A percentile compares a stretch with the other conserved stretches of the same genome.
phyloP scores from a whole-genome alignment of 2,888 invertebrate genomes.

The Brassicogethes aeneus region DNA sequence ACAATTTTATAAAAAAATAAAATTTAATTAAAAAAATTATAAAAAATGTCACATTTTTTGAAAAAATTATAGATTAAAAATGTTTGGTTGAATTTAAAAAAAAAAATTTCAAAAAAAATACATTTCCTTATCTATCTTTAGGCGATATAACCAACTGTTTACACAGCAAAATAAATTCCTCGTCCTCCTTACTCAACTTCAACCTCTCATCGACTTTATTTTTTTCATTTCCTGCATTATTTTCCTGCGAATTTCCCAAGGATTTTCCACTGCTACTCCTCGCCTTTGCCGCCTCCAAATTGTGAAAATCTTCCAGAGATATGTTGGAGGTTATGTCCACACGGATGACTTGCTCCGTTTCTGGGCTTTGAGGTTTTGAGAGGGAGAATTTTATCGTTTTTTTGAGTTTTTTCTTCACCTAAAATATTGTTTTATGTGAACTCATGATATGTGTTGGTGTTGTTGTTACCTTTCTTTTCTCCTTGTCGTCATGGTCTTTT shows the following conservation, averaged over 20 bases:
- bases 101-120: too few relatives aligned
- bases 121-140: neutral
- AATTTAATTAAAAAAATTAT: too few relatives aligned
- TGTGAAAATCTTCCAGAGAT: constrained; percentile 23
- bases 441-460: neutral
- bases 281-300: constrained; percentile 6
- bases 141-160: constrained; percentile 20
- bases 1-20: too few relatives aligned
- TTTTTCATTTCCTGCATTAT: neutral
- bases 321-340: constrained; percentile 37
- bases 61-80: too few relatives aligned
- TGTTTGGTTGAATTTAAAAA: too few relatives aligned
- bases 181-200: constrained; percentile 14
- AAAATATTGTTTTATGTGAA: neutral
- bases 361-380: constrained; percentile 36
- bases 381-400: constrained; percentile 32
- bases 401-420: constrained; percentile 19
- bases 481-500: constrained; percentile 9
- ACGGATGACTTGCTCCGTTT: constrained; percentile 37
- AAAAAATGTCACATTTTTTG: too few relatives aligned
- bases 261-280: neutral
- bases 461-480: constrained; percentile 10
- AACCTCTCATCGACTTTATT: constrained; percentile 5
- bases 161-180: constrained; percentile 26
- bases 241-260: too few relatives aligned